phyloP scores from a whole-genome alignment of 2,113 vertebrate genomes.

The Rhabdornis inornatus region DNA sequence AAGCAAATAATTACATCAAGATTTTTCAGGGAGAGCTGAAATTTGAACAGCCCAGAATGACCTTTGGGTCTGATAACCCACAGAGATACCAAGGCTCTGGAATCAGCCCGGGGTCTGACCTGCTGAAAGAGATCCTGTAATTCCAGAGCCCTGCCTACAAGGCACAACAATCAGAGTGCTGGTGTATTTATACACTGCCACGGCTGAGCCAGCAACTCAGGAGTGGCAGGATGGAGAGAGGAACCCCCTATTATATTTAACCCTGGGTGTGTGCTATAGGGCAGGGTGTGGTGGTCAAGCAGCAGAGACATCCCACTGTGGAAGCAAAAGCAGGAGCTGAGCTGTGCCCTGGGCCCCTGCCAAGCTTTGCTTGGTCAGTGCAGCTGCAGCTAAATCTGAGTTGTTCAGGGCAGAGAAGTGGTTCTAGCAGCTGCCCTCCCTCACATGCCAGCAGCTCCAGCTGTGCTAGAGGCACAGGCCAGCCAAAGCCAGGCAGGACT shows the following conservation, averaged over 20 bases:
- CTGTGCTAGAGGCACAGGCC: neutral
- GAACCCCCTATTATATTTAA: constrained; percentile 6
- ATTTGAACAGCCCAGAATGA: neutral
- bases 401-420: neutral
- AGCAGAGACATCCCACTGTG: neutral
- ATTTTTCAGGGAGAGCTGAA: neutral
- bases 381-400: constrained; percentile 22
- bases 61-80: neutral
- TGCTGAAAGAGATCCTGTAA: constrained; percentile 15
- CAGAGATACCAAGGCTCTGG: neutral
- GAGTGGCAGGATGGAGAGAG: neutral
- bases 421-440: neutral
- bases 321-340: neutral
- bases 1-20: neutral
- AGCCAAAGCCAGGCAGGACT: neutral
- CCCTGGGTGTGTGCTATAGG: constrained; percentile 5
- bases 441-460: neutral
- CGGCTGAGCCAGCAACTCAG: neutral
- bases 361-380: neutral
- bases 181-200: neutral
- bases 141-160: neutral
- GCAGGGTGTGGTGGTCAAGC: constrained; percentile 32
- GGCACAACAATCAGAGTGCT: neutral
- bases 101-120: neutral
- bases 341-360: neutral